Conservation (phyloP, 2,888 invertebrate genomes). For the Pasiphila rectangulata region DNA sequence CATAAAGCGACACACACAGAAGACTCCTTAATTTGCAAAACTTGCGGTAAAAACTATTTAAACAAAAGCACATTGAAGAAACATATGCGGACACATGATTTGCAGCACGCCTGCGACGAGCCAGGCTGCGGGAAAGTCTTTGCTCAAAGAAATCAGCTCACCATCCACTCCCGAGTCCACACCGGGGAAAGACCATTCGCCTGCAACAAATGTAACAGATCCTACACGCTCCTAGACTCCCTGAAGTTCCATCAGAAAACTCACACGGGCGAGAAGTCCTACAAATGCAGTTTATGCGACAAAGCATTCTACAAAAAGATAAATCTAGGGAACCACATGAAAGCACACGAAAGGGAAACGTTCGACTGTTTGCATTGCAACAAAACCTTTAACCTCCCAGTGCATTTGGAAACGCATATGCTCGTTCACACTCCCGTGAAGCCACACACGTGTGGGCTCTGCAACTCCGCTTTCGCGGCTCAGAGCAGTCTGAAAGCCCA, state of each 20-base stretch:
- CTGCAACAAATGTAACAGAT: not conserved
- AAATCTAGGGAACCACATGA: conserved; percentile 2
- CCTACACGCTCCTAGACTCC: conserved; percentile 1
- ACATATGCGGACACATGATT: not conserved
- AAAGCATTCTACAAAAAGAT: conserved; percentile 5
- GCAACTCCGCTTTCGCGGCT: not conserved
- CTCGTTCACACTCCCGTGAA: not conserved
- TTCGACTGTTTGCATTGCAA: conserved; percentile 1
- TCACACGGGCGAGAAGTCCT: not conserved
- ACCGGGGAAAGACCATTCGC: not conserved
- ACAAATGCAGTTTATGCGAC: conserved; percentile 2
- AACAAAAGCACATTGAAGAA: conserved; percentile 1
- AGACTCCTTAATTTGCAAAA: not conserved
- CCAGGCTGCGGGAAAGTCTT: not conserved
- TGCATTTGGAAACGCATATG: conserved; percentile 2
- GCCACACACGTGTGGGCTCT: not conserved
- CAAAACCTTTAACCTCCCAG: not conserved
- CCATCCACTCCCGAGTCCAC: not conserved
- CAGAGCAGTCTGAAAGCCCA: conserved; percentile 1
- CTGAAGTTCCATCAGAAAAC: not conserved
- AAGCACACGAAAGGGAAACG: not conserved
- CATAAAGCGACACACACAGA: not conserved
- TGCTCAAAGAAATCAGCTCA: not conserved
- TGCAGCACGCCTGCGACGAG: not conserved
- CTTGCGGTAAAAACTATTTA: not conserved